These are phyloP conservation scores for Himalopsyche phryganea DNA, from an alignment of 1,140 invertebrate species.

Conservation along the genomic window DNA sequence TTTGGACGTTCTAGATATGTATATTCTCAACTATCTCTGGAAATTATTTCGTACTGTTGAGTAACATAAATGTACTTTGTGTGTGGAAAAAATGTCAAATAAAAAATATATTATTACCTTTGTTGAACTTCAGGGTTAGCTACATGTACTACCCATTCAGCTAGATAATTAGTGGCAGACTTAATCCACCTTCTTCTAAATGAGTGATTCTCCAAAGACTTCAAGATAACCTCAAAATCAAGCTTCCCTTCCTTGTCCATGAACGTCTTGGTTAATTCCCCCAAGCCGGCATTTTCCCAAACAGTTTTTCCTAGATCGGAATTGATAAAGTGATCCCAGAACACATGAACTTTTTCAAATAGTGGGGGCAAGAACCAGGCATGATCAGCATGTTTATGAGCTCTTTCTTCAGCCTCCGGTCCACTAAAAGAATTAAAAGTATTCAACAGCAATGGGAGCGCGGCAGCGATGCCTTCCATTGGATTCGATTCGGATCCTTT, in stretches of 20 bases:
- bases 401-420: constrained; percentile 51
- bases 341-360: constrained; percentile 67
- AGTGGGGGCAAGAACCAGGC: constrained; percentile 69
- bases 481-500: constrained; percentile 37
- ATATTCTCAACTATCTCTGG: no score
- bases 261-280: constrained; percentile 56
- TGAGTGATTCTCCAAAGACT: constrained; percentile 72
- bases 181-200: constrained; percentile 75
- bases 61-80: no score
- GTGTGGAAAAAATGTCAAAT: no score
- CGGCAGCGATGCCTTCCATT: constrained; percentile 57
- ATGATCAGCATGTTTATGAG: constrained; percentile 67
- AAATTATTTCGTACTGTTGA: no score
- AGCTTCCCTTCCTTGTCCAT: constrained; percentile 64
- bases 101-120: constrained; percentile 58
- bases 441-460: constrained; percentile 63
- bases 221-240: constrained; percentile 66
- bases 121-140: constrained; percentile 72
- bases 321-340: constrained; percentile 75
- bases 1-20: no score
- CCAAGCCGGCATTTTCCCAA: constrained; percentile 68
- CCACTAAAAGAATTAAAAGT: constrained; percentile 54
- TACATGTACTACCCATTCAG: constrained; percentile 68
- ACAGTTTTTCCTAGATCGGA: constrained; percentile 70
- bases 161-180: constrained; percentile 67